Conservation (phyloP, 35 echinoderm and acorn worm genomes). For the Heliocidaris erythrogramma region DNA sequence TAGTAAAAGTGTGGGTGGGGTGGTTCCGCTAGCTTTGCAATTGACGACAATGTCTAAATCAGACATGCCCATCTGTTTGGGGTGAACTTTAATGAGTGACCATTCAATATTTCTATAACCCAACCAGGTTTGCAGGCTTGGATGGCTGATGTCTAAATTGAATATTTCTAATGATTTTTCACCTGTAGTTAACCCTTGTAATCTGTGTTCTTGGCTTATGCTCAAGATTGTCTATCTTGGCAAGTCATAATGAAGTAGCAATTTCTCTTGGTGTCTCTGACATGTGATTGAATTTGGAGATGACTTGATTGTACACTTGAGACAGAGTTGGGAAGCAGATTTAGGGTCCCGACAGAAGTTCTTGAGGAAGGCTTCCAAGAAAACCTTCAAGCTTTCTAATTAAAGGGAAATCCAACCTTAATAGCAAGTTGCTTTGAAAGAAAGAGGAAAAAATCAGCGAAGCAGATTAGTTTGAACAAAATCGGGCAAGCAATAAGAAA, state of each 20-base stretch:
- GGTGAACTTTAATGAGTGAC: background rate
- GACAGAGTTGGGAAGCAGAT: background rate
- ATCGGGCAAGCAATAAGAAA: too few relatives aligned
- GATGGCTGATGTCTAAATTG: background rate
- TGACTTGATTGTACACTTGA: background rate
- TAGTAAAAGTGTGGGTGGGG: constrained; percentile 7
- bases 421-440: too few relatives aligned
- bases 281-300: background rate
- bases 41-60: background rate
- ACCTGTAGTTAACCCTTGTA: background rate
- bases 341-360: background rate
- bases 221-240: background rate
- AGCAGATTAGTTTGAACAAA: too few relatives aligned
- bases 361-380: background rate
- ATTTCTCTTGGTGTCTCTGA: background rate
- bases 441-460: too few relatives aligned
- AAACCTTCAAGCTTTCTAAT: background rate
- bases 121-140: background rate
- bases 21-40: background rate
- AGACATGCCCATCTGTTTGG: background rate
- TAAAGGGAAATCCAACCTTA: too few relatives aligned
- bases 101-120: background rate
- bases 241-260: constrained; percentile 2
- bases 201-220: background rate
- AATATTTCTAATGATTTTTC: background rate